Evolutionary conservation across 2,113 vertebrate species (phyloP), one percentile per base, ranked within the genome.

Genomic region (Aleadryas rufinucha): DNA sequence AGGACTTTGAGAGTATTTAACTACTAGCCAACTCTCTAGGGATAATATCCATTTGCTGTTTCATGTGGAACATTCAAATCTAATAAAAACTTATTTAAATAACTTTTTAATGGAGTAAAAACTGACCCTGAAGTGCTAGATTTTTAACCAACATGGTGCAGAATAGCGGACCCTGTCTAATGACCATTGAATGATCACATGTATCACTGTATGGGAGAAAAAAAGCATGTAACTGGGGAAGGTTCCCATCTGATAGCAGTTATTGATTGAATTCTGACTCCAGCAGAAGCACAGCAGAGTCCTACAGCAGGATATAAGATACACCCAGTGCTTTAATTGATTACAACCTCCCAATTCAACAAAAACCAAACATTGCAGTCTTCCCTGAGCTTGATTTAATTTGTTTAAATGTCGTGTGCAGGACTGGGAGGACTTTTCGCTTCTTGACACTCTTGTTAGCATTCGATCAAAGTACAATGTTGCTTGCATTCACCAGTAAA

Each of bases 311-410:
- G 15, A 35, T 78, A 4, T 39, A 75, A 89, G 35, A 53, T 64
- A 41, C 28, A 69, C 26, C 7, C 12, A n/a, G 57, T 37, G 31
- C 31, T 91, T 88, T 80, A 80, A 93, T 86, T 90, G 82, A 86
- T 83, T 83, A 61, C 54, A 83, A 17, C 63, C 14, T 77, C 44
- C 37, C 82, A 61, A 6, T 88, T 94, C 75, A 64, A 70, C 70
- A 83, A 13, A 77, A 88, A 63, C 92, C 84, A 87, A 94, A 89
- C 44, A 31, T 72, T 91, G 82, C 75, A 54, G 81, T 89, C 70
- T 85, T 96, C 71, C 53, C 37, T 69, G 56, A 70, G 64, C 53
- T 87, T 90, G 57, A 93, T 91, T 91, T 82, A 91, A 94, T 96
- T 89, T 97, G 63, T 95, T 89, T 82, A 94, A 95, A 87, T 92